Conservation (phyloP, 2,888 invertebrate genomes). For the Lordiphosa fenestrarum region DNA sequence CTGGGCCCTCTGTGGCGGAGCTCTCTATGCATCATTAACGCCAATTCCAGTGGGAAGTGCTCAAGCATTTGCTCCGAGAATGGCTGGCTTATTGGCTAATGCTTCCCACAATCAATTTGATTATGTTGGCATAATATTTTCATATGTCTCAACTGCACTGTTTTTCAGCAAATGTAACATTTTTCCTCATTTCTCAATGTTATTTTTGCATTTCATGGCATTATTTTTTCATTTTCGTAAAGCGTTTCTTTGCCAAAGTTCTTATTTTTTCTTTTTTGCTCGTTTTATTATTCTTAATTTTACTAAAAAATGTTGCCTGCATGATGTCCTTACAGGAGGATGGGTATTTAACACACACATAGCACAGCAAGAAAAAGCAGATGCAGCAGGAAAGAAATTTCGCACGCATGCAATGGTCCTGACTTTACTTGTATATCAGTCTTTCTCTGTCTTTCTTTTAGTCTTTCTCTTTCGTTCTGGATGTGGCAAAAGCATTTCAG, state of each 20-base stretch:
- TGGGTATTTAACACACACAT: slow-evolving; percentile 15
- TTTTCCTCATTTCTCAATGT: slow-evolving; percentile 25
- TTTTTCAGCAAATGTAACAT: slow-evolving; percentile 2
- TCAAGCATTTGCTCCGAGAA: slow-evolving; percentile 1
- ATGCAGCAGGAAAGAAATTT: slow-evolving; percentile 39
- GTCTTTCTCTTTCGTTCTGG: slow-evolving; percentile 9
- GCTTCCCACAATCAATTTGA: slow-evolving; percentile 41
- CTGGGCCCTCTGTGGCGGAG: slow-evolving; percentile 22
- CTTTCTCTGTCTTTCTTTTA: neutral
- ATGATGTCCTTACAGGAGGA: slow-evolving; percentile 1
- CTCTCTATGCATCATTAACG: slow-evolving; percentile 55
- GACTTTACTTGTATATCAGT: too few species aligned
- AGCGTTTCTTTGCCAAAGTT: slow-evolving; percentile 25
- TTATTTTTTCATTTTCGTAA: slow-evolving; percentile 52
- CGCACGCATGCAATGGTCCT: slow-evolving; percentile 24
- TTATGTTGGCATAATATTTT: slow-evolving; percentile 30
- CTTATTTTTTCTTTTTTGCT: slow-evolving; percentile 18
- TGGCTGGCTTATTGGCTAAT: slow-evolving; percentile 17
- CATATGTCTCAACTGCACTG: slow-evolving; percentile 4
- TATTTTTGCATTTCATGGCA: slow-evolving; percentile 44
- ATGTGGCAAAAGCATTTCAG: slow-evolving; percentile 39
- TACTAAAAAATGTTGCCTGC: slow-evolving; percentile 26
- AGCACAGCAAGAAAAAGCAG: slow-evolving; percentile 36
- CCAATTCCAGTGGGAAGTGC: slow-evolving; percentile 41
- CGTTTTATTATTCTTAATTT: slow-evolving; percentile 50